These are phyloP conservation scores for Struthidea cinerea DNA, from an alignment of 2,113 vertebrate genomes.

Conservation along the genomic window DNA sequence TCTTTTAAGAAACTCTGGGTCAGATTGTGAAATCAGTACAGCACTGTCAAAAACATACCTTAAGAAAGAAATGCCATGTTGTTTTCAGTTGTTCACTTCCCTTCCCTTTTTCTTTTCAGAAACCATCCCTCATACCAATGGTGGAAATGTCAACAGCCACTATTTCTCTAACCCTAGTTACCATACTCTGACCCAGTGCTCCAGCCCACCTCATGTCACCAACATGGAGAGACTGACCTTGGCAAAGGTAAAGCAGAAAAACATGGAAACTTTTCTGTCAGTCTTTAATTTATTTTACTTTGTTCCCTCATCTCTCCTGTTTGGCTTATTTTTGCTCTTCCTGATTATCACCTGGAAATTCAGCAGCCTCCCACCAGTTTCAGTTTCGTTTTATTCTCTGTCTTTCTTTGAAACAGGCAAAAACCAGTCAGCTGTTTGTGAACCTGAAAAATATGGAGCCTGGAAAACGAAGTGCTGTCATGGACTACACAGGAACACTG, in stretches of 20 bases:
- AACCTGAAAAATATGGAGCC: constrained; percentile 84
- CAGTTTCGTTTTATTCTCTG: background rate
- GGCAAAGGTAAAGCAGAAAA: constrained; percentile 77
- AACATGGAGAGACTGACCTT: constrained; percentile 75
- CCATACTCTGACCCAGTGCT: constrained; percentile 88
- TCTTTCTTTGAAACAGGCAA: constrained; percentile 69
- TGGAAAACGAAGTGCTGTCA: constrained; percentile 71
- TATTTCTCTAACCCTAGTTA: constrained; percentile 98
- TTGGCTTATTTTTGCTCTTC: background rate
- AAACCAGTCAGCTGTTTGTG: constrained; percentile 85
- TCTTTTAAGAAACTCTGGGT: background rate
- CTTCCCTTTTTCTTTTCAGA: constrained; percentile 71
- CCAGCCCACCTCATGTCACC: constrained; percentile 74
- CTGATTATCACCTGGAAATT: background rate
- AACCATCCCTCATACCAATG: constrained; percentile 76
- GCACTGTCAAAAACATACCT: background rate
- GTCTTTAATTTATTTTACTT: background rate
- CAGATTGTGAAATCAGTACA: background rate
- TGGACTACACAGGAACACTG: constrained; percentile 82
- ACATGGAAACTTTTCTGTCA: background rate
- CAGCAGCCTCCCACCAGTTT: background rate
- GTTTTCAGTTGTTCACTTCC: background rate
- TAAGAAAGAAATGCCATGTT: background rate
- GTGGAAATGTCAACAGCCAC: constrained; percentile 84
- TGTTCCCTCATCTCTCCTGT: background rate